Evolutionary conservation across 2,888 invertebrate species (phyloP), one percentile per base, ranked within the genome.

Genomic region (Archips crataeganus): DNA sequence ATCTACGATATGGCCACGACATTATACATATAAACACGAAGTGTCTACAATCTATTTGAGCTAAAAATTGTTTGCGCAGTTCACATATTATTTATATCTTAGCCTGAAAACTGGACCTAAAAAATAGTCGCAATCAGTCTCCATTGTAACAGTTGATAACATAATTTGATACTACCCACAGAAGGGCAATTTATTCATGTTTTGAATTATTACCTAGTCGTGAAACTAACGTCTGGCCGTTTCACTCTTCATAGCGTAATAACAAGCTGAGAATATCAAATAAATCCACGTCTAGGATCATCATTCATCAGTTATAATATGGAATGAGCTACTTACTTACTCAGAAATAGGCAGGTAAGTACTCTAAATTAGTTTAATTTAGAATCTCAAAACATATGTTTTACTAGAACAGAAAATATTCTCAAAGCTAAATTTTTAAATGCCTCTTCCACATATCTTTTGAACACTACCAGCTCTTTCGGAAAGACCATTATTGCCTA

Each of bases 141-240:
- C 54, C 67, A 67, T 72, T 72, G 36, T 62, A 15, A n/a, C 13
- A 8, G 61, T 57, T 67, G 71, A 67, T 71, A 23, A 62, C 54
- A 66, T 67, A 72, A 72, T 67, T 67, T 72, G 72, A 72, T 72
- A 54, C 65, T 49, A 49, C 45, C 72, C 65, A 36, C 49, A 63
- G 61, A 42, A 5, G 36, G 45, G 67, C 66, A 67, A 72, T 72
- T 67, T 67, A 67, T 72, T 72, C 66, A 67, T 67, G 61, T 72
- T 67, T 54, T 72, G 67, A 67, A 61, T 61, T 42, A 72, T 67
- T 45, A 15, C 65, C 60, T 15, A n/a, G 67, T 11, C 51, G 36
- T 10, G 72, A 71, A 71, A 71, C 71, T 66, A 51, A 15, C 60
- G 36, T 34, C 11, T 8, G 11, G 6, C 23, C 10, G 59, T 23